Evolutionary conservation across 2,113 vertebrate genomes (phyloP), one percentile per base, ranked within the genome.

Genomic region (Poeciliopsis prolifica): DNA sequence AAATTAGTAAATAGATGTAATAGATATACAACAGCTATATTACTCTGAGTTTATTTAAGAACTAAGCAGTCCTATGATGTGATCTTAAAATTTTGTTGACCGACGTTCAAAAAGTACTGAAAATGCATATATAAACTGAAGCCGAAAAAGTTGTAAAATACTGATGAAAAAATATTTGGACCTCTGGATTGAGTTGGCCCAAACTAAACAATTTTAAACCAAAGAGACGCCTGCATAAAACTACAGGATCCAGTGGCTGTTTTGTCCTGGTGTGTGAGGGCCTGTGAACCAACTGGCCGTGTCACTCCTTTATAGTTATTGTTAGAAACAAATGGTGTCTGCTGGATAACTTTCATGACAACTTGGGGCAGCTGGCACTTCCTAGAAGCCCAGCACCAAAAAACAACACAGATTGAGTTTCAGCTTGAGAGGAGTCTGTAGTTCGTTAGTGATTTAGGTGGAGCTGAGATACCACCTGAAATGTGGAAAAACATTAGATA

Each of bases 311-410:
- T 7, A 69, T 40, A 70, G 85, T 89, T 93, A 93, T 91, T 92
- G 90, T 94, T 92, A 90, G 89, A 91, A 85, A 80, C 88, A 82
- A 92, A 89, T 82, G 79, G 79, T 82, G 85, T 37, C 79, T 44
- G 44, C 44, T 71, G 74, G 86, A 85, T 86, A 14, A 61, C 73
- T 88, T 87, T 87, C 85, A 72, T 35, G 63, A 75, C 85, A 37
- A 70, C 82, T 60, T 65, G 68, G 71, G 64, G 68, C 78, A 67
- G 72, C 28, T 68, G 65, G 37, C 67, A 65, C 62, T 68, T 76
- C 24, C 8, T n/a, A 58, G 24, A 24, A 58, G 51, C 51, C 24
- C 51, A 3, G 51, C 51, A 58, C 51, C 51, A 58, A 10, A 58
- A 58, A 58, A 58, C 51, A 58, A 58, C 51, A 58, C 51, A n/a